A percentile compares a stretch with the other conserved stretches of the same genome.
phyloP scores from a whole-genome alignment of 92 coral and sea anemone species.

The Diadumene lineata region DNA sequence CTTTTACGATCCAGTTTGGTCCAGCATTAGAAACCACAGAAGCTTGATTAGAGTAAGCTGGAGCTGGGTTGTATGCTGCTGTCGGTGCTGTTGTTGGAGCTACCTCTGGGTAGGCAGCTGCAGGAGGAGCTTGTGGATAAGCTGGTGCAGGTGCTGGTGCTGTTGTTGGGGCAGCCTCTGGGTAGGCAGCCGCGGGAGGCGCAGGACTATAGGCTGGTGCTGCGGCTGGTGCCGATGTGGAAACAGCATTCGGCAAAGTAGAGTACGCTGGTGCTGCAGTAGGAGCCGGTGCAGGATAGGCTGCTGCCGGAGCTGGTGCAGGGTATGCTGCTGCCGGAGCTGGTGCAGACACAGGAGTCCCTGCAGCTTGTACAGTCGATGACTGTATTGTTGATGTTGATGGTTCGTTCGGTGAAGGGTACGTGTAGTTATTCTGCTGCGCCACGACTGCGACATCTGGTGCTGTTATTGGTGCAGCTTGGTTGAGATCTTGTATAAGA shows the following conservation, averaged over 20 bases:
- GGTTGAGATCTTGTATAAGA: constrained; percentile 31
- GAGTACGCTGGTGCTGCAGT: background rate
- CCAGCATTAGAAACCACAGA: constrained; percentile 23
- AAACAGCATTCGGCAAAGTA: constrained; percentile 18
- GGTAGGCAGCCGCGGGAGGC: constrained; percentile 19
- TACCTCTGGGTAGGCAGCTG: constrained; percentile 11
- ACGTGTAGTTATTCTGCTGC: constrained; percentile 56
- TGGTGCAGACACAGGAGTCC: constrained; percentile 2
- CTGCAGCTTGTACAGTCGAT: constrained; percentile 21
- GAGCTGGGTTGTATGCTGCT: constrained; percentile 23
- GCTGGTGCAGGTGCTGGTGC: constrained; percentile 22
- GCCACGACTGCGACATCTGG: constrained; percentile 64
- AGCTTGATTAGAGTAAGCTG: background rate
- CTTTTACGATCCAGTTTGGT: constrained; percentile 60
- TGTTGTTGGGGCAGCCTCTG: constrained; percentile 16
- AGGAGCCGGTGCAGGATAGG: constrained; percentile 6
- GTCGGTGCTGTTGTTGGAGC: constrained; percentile 29
- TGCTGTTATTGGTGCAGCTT: constrained; percentile 52
- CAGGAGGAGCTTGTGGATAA: constrained; percentile 35
- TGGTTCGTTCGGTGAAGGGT: constrained; percentile 47
- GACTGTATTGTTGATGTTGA: constrained; percentile 19
- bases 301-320: constrained; percentile 3
- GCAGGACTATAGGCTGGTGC: constrained; percentile 16
- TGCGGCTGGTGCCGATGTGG: constrained; percentile 35
- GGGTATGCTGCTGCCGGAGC: constrained; percentile 14